Base-by-base conservation (phyloP, 2,888 invertebrate genomes). In the Oscheius sp. region DNA sequence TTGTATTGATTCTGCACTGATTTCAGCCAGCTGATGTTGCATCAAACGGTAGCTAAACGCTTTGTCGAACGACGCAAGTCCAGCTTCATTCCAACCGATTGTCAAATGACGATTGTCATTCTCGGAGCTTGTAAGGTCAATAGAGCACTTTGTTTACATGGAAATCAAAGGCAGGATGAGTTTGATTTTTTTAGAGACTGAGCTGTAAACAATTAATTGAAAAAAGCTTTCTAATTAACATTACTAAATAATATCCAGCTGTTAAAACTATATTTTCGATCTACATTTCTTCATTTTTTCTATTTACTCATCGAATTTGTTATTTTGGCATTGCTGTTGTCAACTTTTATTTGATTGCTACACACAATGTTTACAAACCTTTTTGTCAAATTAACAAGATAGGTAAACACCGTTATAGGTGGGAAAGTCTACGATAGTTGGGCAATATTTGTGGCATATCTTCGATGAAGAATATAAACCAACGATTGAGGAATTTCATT, bases 401-500 rank as follows among this genome's bases (percentile, higher is more conserved):
- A 47, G 24, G 24, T 12, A 47, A 24, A 22, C 47, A 44, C 38
- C 26, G 14, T 45, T 73, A 64, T 5, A 83, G 83, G 84, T 83
- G 17, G 85, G 85, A 26, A 85, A 85, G 66, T 80, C 84, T 14
- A 80, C 84, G 6, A 71, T 85, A 62, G 83, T 85, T 17, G 80
- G 78, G 9, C 85, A 85, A 51, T 85, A 83, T 65, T 67, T 85
- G n/a, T 85, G 82, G 83, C 75, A 77, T 24, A 73, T 70, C 32
- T 84, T 82, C 66, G 67, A 84, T 12, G 54, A 59, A 30, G 81
- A 82, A 9, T 85, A 85, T 70, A 68, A 71, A n/a, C 80, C 85
- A 5, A 85, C 85, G 0, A 81, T 85, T 1, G 85, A 85, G 67
- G 85, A 85, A 57, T 86, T 86, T 70, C 81, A 86, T 69, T 85